Evolutionary conservation across 2,888 invertebrate genomes (phyloP), one percentile per base, ranked within the genome.

Genomic region (Incurvaria masculella): DNA sequence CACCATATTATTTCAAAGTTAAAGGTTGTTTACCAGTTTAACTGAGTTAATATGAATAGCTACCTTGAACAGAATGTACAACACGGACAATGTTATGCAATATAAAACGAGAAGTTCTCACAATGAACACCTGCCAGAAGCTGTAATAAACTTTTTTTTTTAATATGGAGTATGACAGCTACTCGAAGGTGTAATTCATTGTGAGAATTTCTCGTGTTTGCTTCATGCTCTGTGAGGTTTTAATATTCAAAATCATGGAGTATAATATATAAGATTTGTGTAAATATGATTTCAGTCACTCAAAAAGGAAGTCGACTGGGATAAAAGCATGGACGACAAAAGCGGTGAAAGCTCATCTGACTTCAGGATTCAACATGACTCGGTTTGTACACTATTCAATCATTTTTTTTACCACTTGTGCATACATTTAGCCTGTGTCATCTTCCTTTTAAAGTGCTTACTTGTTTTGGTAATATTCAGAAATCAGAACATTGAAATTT

Each of bases 281-380:
- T n/a, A n/a, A n/a, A n/a, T n/a, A n/a, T n/a, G n/a, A n/a, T 85
- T 85, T 48, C 82, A 93, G 93, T 92, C 91, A 56, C 76, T 93
- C 63, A 93, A 93, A 70, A 93, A 93, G 79, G 92, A 93, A 82
- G 85, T 89, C 61, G 92, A 91, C 66, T 92, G 90, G 88, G 88
- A 89, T 62, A 79, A 88, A 64, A 82, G 81, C 61, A 84, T 85
- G 61, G 92, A 91, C 60, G 91, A 91, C 49, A 90, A 89, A 69
- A 84, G 84, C 60, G 89, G 85, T 54, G 91, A 91, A 70, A 80
- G 86, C 67, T 83, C 87, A 56, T 81, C 86, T 47, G 91, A 92
- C 56, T 91, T 89, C 71, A 82, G 91, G 72, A 85, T 90, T 75
- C 86, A 86, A 63, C 91, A 87, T 68, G 91, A 92, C 79, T 85